Percentiles rank a stretch among this genome's conserved stretches.
phyloP scores from a whole-genome alignment of 2,888 invertebrate species.

The Rotaria magnacalcarata region DNA sequence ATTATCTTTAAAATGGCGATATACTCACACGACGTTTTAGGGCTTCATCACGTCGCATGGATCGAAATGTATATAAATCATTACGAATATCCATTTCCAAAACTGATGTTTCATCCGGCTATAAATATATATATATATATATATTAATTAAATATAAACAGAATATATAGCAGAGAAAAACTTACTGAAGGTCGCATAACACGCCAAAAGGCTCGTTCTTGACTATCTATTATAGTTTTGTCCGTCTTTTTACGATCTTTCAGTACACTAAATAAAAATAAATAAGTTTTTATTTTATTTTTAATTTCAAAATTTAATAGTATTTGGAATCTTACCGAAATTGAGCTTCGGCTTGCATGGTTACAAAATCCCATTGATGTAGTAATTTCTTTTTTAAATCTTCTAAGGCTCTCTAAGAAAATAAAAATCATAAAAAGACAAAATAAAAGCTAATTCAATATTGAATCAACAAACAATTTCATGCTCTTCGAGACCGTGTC shows the following conservation, averaged over 20 bases:
- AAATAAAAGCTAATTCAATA: not conserved
- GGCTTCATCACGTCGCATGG: constrained; percentile 7
- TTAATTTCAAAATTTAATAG: too few relatives aligned
- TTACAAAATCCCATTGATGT: constrained; percentile 95
- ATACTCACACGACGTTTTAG: constrained; percentile 16
- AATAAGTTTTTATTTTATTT: too few relatives aligned
- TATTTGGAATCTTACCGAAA: constrained; percentile 61
- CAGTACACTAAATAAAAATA: constrained; percentile 65
- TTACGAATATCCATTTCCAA: constrained; percentile 43
- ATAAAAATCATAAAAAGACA: not conserved
- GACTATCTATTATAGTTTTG: constrained; percentile 88
- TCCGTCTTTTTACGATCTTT: constrained; percentile 93
- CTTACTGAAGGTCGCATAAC: constrained; percentile 77
- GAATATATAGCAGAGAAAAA: not conserved
- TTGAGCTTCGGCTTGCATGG: constrained; percentile 93
- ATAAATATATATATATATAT: not conserved
- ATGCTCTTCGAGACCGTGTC: constrained; percentile 90
- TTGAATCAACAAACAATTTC: constrained; percentile 64
- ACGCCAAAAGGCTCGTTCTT: constrained; percentile 95
- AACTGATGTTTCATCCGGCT: constrained; percentile 41
- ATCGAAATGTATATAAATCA: constrained; percentile 26
- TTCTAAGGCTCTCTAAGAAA: constrained; percentile 71
- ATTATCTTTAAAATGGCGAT: too few relatives aligned
- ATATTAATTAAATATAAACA: not conserved
- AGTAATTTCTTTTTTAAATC: constrained; percentile 85